phyloP scores from a whole-genome alignment of 2,797 vertebrate species.

The Selene dorsalis region DNA sequence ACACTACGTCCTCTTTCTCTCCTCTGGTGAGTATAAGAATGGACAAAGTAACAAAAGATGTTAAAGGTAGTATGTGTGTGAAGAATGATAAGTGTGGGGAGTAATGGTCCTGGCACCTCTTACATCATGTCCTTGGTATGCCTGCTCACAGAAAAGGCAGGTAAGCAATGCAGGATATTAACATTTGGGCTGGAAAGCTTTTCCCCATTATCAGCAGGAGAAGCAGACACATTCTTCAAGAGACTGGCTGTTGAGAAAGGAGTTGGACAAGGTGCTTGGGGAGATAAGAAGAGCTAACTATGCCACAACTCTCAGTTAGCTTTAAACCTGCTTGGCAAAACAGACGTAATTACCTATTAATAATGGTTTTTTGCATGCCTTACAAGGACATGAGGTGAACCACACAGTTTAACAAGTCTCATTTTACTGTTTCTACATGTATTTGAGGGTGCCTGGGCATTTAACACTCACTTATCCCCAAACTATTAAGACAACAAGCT shows the following conservation, averaged over 20 bases:
- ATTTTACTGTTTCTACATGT: slow-evolving; percentile 14
- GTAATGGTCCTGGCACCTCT: not conserved
- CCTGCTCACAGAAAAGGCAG: slow-evolving; percentile 1
- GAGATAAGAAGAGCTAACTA: slow-evolving; percentile 66
- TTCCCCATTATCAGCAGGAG: slow-evolving; percentile 30
- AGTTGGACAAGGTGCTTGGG: slow-evolving; percentile 43
- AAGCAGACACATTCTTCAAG: slow-evolving; percentile 49
- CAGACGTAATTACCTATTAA: not conserved
- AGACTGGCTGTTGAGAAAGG: slow-evolving; percentile 24
- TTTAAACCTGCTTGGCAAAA: not conserved
- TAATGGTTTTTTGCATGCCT: not conserved
- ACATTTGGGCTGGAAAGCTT: not conserved
- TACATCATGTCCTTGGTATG: not conserved
- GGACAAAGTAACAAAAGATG: not conserved
- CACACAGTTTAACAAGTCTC: slow-evolving; percentile 9
- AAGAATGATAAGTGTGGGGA: not conserved
- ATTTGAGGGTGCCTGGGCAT: not conserved
- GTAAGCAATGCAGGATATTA: slow-evolving; percentile 28
- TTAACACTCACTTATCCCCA: not conserved
- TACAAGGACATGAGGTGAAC: slow-evolving; percentile 23
- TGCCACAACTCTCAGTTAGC: not conserved
- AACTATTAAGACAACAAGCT: not conserved
- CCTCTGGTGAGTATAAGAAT: not conserved
- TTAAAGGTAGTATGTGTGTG: not conserved
- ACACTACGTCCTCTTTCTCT: not conserved